Base-by-base conservation (phyloP, 2,797 vertebrate species). In the Enteromius mattozi region DNA sequence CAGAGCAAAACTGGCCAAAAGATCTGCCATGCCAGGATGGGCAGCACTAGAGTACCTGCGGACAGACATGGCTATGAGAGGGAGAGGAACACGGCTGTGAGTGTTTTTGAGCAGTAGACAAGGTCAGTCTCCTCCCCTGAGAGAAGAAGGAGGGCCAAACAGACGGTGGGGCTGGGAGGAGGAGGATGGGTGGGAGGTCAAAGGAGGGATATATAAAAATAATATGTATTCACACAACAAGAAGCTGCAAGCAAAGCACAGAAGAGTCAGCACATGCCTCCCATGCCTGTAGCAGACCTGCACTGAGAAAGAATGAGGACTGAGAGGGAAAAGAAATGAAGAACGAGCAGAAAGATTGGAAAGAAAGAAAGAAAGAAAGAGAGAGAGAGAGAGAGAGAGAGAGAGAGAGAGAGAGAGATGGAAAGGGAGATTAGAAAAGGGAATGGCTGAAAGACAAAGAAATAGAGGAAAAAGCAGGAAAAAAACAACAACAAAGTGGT, bases 271-370 rank as follows among this genome's bases (percentile, higher is more conserved):
- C 95, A 96, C 98, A 99, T 98, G 98, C 97, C 89, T 97, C 96
- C 96, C 97, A 98, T 98, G 97, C 97, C 96, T 94, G 97, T 95
- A 96, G 96, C 93, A 97, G 92, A 96, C 95, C 97, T 97, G 96
- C 91, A 92, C 93, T 93, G 94, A 94, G 93, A 92, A 30, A 65
- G 78, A 69, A 42, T 21, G 85, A 86, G 82, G 85, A 74, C 24
- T 51, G 81, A 85, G 80, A 87, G 78, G 85, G 79, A 77, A 79
- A 87, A 77, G 27, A 61, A 81, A 56, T 35, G 51, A 94, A 94
- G 93, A 92, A 21, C 3, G n/a, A 24, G 7, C 40, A 68, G 9
- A 66, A 78, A 45, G 47, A 92, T 94, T 91, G 94, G 93, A 95
- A 93, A 94, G 92, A 85, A 3, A 82, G 30, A 72, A 4, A 45